Base-by-base conservation (phyloP, 1,140 invertebrate genomes). In the Heliothis subflexa region DNA sequence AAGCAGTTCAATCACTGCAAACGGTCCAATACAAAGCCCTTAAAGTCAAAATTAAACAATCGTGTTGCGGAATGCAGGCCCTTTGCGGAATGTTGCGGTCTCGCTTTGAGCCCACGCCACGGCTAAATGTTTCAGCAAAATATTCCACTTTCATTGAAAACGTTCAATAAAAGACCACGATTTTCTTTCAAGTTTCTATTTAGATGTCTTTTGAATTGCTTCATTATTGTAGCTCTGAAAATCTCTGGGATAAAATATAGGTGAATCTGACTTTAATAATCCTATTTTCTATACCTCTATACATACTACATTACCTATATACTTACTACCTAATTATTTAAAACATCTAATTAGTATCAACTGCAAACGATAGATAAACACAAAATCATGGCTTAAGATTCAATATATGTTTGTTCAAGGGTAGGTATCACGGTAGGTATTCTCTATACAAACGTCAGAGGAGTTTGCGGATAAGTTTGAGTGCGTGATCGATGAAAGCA, bases 41-140 rank as follows among this genome's bases (percentile, higher is more conserved):
- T 68, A 9, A 61, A 73, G 54, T 47, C 16, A n/a, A 73, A 73
- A 73, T 73, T 55, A 61, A 79, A 79, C 61, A 72, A 55, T 79
- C 45, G 25, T 33, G 62, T 55, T 45, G 47, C 25, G 45, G 72
- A 52, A 82, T 80, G 71, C 64, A 74, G 54, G 49, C 61, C 79
- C 78, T 85, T 72, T 78, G 78, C 45, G 74, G 74, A 57, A 74
- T 78, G 73, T 75, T 83, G 83, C 78, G 83, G 81, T 81, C 76
- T 50, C 57, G 70, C 83, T 83, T 82, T 85, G 81, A 79, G 61
- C 55, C 64, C 50, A 52, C 54, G 57, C 21, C 47, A 28, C 52
- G 59, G 71, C 54, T 82, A 54, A 80, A 75, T 71, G 57, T 62
- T 59, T 76, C 70, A 61, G 79, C 81, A 66, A 80, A 82, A 71